These are phyloP conservation scores for Pterois miles DNA, from an alignment of 2,797 vertebrate species.

Conservation along the genomic window DNA sequence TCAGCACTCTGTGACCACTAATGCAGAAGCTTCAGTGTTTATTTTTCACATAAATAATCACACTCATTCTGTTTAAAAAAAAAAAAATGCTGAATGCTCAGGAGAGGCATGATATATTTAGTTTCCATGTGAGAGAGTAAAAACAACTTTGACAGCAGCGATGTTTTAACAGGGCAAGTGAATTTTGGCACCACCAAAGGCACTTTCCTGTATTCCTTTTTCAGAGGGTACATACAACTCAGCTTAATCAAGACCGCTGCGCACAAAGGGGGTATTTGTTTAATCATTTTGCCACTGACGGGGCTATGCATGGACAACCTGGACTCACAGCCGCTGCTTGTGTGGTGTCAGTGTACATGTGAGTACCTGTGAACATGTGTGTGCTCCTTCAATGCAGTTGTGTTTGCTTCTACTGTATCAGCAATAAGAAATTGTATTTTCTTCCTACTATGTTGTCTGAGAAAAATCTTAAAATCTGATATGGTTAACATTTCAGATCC, in stretches of 20 bases:
- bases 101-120: slow-evolving; percentile 72
- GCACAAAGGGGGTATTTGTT: slow-evolving; percentile 82
- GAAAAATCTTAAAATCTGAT: no score
- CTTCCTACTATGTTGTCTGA: not conserved
- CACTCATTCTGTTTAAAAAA: slow-evolving; percentile 40
- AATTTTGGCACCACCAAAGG: slow-evolving; percentile 74
- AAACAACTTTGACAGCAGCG: slow-evolving; percentile 73
- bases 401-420: not conserved
- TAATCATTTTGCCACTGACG: slow-evolving; percentile 77
- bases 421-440: not conserved
- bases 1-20: slow-evolving; percentile 64
- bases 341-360: slow-evolving; percentile 50
- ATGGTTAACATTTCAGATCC: no score
- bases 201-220: slow-evolving; percentile 73
- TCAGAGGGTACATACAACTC: slow-evolving; percentile 68
- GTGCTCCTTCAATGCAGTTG: not conserved
- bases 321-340: slow-evolving; percentile 64
- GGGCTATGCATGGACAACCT: slow-evolving; percentile 61
- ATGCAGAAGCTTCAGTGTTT: slow-evolving; percentile 71
- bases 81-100: slow-evolving; percentile 23
- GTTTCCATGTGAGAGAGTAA: slow-evolving; percentile 72
- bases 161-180: slow-evolving; percentile 75
- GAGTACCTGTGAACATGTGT: slow-evolving; percentile 5
- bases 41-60: slow-evolving; percentile 71
- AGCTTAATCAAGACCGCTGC: slow-evolving; percentile 75